phyloP scores from a whole-genome alignment of 2,888 invertebrate genomes.

The Drosophila diplacantha region DNA sequence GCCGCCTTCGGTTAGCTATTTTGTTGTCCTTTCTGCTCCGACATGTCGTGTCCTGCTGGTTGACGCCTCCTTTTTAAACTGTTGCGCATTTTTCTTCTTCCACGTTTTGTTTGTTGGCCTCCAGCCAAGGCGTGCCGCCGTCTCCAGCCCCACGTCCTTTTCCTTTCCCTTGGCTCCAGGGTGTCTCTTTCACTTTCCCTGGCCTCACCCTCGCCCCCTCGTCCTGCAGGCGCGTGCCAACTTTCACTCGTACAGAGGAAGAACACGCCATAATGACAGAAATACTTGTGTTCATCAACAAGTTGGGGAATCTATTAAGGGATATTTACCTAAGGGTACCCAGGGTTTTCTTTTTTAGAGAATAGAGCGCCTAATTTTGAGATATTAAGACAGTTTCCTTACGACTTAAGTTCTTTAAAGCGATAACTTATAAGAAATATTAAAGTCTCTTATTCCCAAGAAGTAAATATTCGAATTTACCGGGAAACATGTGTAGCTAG shows the following conservation, averaged over 20 bases:
- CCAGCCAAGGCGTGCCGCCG: slow-evolving; percentile 53
- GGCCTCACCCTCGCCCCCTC: neutral
- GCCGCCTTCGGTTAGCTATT: neutral
- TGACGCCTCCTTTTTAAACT: slow-evolving; percentile 62
- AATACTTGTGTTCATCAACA: slow-evolving; percentile 30
- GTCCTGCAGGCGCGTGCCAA: slow-evolving; percentile 51
- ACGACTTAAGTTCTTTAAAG: neutral
- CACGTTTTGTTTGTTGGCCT: slow-evolving; percentile 21
- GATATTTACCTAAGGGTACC: neutral
- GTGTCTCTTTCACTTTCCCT: slow-evolving; percentile 13
- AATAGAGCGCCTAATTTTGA: neutral
- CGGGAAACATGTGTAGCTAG: neutral
- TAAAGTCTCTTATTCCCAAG: neutral
- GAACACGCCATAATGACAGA: slow-evolving; percentile 26
- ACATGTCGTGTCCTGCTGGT: slow-evolving; percentile 45
- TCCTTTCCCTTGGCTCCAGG: neutral
- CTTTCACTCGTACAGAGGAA: slow-evolving; percentile 32
- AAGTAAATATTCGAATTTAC: neutral
- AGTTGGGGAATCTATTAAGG: slow-evolving; percentile 4
- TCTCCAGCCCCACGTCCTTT: slow-evolving; percentile 1
- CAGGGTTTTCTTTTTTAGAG: neutral
- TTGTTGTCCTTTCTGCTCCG: slow-evolving; percentile 19
- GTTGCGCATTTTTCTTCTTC: slow-evolving; percentile 51
- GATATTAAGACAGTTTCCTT: neutral
- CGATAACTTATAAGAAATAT: neutral